Conservation (phyloP, 2,113 vertebrate species). For the Fregetta grallaria region DNA sequence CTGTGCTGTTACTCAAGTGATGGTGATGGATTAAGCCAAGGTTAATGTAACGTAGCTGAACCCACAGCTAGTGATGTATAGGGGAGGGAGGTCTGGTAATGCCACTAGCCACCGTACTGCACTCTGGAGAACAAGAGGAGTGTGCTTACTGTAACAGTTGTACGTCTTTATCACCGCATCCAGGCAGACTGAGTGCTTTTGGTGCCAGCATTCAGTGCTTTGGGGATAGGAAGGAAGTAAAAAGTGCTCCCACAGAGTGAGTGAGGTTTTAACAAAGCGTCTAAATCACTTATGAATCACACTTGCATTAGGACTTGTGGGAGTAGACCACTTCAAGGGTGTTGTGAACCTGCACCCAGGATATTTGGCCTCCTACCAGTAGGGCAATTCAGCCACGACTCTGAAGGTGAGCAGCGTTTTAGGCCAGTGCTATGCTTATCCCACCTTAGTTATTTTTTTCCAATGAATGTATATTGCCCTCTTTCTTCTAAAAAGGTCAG, state of each 20-base stretch:
- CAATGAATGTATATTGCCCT: background rate
- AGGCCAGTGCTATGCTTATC: background rate
- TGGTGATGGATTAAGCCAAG: background rate
- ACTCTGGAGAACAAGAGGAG: background rate
- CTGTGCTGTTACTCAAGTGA: background rate
- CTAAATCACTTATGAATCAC: background rate
- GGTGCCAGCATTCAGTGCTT: background rate
- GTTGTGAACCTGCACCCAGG: background rate
- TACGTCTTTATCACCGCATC: background rate
- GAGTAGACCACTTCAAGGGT: accelerated
- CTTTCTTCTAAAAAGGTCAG: background rate
- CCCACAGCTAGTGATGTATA: background rate
- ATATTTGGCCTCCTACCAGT: background rate
- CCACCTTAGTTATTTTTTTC: background rate
- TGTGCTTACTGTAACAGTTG: background rate
- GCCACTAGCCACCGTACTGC: accelerated
- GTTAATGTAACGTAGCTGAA: background rate
- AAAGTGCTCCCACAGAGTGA: background rate
- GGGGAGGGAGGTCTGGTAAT: background rate
- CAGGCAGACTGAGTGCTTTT: background rate
- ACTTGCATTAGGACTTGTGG: background rate
- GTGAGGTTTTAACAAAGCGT: background rate
- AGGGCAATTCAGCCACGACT: background rate
- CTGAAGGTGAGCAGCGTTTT: background rate
- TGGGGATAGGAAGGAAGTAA: background rate